Base-by-base conservation (phyloP, 2,113 vertebrate genomes). In the Stegastes partitus region DNA sequence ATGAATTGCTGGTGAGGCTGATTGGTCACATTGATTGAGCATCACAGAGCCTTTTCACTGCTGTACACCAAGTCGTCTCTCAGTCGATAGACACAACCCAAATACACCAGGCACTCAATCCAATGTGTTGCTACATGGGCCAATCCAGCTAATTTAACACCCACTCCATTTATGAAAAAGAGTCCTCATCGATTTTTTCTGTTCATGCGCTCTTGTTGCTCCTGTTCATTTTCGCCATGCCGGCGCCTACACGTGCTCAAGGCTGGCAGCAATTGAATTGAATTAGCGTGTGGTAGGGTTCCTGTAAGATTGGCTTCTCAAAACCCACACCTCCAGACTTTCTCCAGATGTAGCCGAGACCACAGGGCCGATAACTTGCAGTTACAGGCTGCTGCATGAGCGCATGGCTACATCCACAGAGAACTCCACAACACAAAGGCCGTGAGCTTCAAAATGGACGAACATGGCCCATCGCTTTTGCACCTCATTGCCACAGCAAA, bases 91-190 rank as follows among this genome's bases (percentile, higher is more conserved):
- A 91, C 86, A 90, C 86, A 86, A 85, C 92, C 91, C 88, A 90
- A 94, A 93, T 90, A 92, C 88, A 88, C 79, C 90, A 87, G 82
- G 74, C 93, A 91, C 92, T 92, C 93, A 93, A 92, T 91, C 92
- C 90, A 74, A 81, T 83, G 87, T 92, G 92, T 91, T 93, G 82
- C 92, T 91, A 91, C 93, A 92, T 84, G 79, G 91, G 69, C 87
- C 89, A 87, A 89, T 93, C 90, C 87, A 86, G 90, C 91, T 93
- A 93, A 94, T 93, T 93, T 93, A 93, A 93, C 94, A 93, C 89
- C 87, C 92, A 88, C 92, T 93, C 89, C 84, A 92, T 93, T 93
- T 92, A 94, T 93, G 93, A 93, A 94, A 94, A 93, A 92, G 87
- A 94, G 89, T 88, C 85, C 86, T 88, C 90, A 94, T 94, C 81